Conservation (phyloP, 2,797 vertebrate genomes). For the Nasua narica region DNA sequence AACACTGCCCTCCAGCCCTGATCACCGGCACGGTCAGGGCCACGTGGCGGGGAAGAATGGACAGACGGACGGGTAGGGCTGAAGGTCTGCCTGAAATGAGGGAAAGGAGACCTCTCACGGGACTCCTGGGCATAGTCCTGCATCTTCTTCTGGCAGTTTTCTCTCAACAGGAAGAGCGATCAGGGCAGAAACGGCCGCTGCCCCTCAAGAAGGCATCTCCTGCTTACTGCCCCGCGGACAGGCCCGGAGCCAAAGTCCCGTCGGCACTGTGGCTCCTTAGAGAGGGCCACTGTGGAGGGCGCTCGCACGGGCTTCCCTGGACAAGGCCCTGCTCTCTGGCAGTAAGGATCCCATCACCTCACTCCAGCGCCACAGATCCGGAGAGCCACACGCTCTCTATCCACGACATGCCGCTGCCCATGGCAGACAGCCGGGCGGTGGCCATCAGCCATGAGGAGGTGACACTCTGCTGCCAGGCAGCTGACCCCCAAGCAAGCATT, state of each 20-base stretch:
- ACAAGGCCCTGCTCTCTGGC: background rate
- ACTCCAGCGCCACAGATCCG: background rate
- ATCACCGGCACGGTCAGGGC: background rate
- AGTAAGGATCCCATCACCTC: background rate
- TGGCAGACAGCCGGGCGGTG: background rate
- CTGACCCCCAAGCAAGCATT: background rate
- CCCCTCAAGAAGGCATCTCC: background rate
- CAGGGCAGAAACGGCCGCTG: background rate
- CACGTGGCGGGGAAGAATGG: rapidly evolving
- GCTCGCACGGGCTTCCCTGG: background rate
- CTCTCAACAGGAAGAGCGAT: background rate
- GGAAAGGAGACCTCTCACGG: background rate
- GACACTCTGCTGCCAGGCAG: background rate
- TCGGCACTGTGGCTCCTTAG: background rate
- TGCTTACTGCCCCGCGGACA: background rate
- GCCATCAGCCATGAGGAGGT: background rate
- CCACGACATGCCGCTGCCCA: background rate
- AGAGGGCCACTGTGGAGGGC: background rate
- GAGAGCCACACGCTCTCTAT: background rate
- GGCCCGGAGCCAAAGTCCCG: background rate
- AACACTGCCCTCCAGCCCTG: background rate
- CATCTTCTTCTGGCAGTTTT: background rate
- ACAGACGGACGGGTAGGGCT: background rate
- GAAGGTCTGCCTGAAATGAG: background rate
- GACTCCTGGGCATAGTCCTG: background rate